Evolutionary conservation across 2,797 vertebrate genomes (phyloP), one percentile per base, ranked within the genome.

Genomic region (Gymnopithys bicolor): DNA sequence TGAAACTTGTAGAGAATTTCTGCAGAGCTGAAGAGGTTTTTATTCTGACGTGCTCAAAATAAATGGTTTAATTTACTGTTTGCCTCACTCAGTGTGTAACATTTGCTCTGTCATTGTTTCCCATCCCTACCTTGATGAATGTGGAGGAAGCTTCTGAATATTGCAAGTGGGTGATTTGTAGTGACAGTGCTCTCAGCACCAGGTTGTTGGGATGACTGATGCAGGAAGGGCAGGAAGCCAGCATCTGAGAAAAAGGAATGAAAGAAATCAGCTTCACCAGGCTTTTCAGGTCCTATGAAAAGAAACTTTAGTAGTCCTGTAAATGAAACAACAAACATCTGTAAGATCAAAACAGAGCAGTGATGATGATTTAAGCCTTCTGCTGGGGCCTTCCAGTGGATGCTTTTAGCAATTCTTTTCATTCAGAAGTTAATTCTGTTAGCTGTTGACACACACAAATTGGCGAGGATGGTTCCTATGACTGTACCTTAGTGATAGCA

Each of bases 301-400:
- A 48, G 73, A 86, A 85, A 78, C 49, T 80, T 84, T 19, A 60
- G 19, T 89, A 80, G 87, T 94, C 53, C 62, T 80, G 37, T 74
- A 58, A 87, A 60, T 78, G 64, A 55, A 85, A 35, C 16, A 52
- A 39, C 2, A 3, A 41, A 30, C 18, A n/a, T 32, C 45, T 80
- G 70, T 49, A 5, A 74, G 25, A 43, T 49, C 35, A 58, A 77
- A 83, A 55, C 37, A 60, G n/a, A 63, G 17, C 30, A 37, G 7
- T 74, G 49, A 28, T 4, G 2, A n/a, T 79, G 64, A 27, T 79
- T 62, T 79, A 48, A 89, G 25, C 6, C 25, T 55, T 53, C 15
- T 1, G 1, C 53, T 85, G 70, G 13, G 11, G 13, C 16, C 37
- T 90, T 68, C n/a, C 33, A 59, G n/a, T 45, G 37, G n/a, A 51